A percentile compares a stretch with the other conserved stretches of the same genome.
These are phyloP conservation scores for Aporophyla lueneburgensis DNA, from an alignment of 2,888 invertebrate species.

Conservation along the genomic window DNA sequence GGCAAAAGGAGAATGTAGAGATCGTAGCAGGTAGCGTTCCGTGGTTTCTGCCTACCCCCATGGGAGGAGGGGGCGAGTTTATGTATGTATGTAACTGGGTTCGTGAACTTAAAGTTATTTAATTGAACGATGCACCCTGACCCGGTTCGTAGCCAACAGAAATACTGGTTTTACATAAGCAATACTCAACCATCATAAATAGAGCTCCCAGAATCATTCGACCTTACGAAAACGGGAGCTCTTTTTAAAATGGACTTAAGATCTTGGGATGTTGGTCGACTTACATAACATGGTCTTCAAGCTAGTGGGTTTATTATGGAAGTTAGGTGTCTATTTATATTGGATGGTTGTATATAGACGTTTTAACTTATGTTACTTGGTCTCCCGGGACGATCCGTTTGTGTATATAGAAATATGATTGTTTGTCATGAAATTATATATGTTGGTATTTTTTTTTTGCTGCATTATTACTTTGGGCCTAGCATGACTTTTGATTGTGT, in stretches of 20 bases:
- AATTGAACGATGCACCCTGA: background rate
- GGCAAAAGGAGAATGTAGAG: too few species aligned
- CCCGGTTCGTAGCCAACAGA: background rate
- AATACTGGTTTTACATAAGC: constrained; percentile 51
- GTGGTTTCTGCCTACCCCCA: too few species aligned
- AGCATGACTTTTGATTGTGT: background rate
- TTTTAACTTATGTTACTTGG: constrained; percentile 10
- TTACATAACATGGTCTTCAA: constrained; percentile 33
- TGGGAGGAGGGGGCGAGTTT: too few species aligned
- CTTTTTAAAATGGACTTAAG: background rate
- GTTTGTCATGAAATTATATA: background rate
- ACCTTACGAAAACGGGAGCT: constrained; percentile 5
- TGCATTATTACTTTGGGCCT: background rate
- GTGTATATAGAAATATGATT: background rate
- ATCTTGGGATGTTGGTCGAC: constrained; percentile 22
- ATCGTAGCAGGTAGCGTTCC: too few species aligned
- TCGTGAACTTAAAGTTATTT: background rate
- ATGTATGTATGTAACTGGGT: background rate
- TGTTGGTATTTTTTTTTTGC: background rate
- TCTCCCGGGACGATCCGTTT: constrained; percentile 39
- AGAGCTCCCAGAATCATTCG: constrained; percentile 31
- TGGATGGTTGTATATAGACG: constrained; percentile 38
- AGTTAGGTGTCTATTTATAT: background rate
- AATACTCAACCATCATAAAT: background rate
- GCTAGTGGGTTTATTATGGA: background rate